Conservation (phyloP, 1,140 invertebrate genomes). For the Geopemphigus sp. region DNA sequence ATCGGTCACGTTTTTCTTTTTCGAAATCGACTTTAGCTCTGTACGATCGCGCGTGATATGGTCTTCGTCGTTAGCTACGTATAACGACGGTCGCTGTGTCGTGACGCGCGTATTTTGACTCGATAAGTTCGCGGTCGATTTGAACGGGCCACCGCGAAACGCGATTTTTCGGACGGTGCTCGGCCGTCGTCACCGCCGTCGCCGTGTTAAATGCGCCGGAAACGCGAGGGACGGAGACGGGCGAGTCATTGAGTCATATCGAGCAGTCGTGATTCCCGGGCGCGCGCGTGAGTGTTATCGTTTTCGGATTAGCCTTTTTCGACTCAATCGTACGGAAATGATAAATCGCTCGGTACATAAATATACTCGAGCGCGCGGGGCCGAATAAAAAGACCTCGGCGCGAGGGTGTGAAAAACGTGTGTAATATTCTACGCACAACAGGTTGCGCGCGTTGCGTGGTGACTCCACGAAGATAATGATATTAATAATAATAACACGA, state of each 20-base stretch:
- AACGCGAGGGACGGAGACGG: constrained; percentile 9
- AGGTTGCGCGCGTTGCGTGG: constrained; percentile 38
- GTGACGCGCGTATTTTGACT: not conserved
- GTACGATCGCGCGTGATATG: no score
- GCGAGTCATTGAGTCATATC: constrained; percentile 47
- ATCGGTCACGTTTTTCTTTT: no score
- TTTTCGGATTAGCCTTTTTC: constrained; percentile 48
- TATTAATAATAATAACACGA: constrained; percentile 50
- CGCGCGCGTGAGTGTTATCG: constrained; percentile 26
- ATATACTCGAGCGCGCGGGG: constrained; percentile 4
- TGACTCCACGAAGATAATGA: constrained; percentile 42
- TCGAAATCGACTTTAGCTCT: no score
- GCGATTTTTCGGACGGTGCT: constrained; percentile 35
- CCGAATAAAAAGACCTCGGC: constrained; percentile 16
- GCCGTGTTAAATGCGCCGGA: constrained; percentile 24
- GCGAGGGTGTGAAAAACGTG: constrained; percentile 40
- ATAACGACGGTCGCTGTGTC: no score
- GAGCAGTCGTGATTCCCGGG: not conserved
- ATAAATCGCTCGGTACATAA: constrained; percentile 21
- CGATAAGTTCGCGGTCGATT: not conserved
- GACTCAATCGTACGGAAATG: constrained; percentile 46
- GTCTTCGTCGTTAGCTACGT: no score
- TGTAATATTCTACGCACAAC: not conserved
- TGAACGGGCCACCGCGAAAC: constrained; percentile 14
- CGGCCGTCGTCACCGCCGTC: no score